Percentiles rank a stretch among this genome's conserved stretches.
Evolutionary conservation across 2,888 invertebrate genomes (phyloP).

Genomic region (Epinotia ramella): DNA sequence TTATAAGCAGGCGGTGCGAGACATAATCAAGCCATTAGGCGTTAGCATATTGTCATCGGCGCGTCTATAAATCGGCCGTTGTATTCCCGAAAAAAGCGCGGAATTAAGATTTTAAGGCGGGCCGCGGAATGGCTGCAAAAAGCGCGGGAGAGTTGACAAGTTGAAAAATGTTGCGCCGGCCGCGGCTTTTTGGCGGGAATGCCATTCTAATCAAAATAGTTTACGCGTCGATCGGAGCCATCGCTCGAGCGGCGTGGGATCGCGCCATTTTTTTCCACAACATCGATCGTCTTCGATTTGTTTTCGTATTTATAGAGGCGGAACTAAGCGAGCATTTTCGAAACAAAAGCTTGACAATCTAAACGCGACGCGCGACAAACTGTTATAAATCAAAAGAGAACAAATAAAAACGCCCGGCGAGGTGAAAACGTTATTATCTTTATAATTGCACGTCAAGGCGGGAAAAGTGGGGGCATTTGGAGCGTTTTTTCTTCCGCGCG

Average conservation of each 20-base stretch:
- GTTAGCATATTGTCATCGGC: conserved; percentile 63
- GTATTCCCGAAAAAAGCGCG: conserved; percentile 63
- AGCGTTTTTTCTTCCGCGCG: conserved; percentile 64
- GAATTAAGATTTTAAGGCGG: conserved; percentile 82
- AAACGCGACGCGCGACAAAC: conserved; percentile 57
- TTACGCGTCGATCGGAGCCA: conserved; percentile 69
- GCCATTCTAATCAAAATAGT: conserved; percentile 85
- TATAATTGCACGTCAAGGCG: conserved; percentile 84
- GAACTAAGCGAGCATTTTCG: conserved; percentile 48
- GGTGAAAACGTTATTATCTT: conserved; percentile 85
- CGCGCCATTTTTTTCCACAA: conserved; percentile 60
- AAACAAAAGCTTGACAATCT: conserved; percentile 37
- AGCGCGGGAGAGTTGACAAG: conserved; percentile 72
- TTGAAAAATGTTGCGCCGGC: conserved; percentile 78
- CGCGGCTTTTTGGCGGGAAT: conserved; percentile 75
- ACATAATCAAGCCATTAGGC: conserved; percentile 73
- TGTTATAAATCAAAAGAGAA: conserved; percentile 80
- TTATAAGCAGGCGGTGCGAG: conserved; percentile 44
- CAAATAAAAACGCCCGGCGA: conserved; percentile 80
- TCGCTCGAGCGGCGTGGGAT: conserved; percentile 67
- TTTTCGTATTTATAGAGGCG: conserved; percentile 54
- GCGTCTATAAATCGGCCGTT: conserved; percentile 70
- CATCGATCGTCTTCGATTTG: conserved; percentile 56
- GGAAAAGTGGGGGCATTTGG: conserved; percentile 65
- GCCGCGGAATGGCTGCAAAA: conserved; percentile 75